Base-by-base conservation (phyloP, 2,113 vertebrate genomes). In the Smithornis capensis region DNA sequence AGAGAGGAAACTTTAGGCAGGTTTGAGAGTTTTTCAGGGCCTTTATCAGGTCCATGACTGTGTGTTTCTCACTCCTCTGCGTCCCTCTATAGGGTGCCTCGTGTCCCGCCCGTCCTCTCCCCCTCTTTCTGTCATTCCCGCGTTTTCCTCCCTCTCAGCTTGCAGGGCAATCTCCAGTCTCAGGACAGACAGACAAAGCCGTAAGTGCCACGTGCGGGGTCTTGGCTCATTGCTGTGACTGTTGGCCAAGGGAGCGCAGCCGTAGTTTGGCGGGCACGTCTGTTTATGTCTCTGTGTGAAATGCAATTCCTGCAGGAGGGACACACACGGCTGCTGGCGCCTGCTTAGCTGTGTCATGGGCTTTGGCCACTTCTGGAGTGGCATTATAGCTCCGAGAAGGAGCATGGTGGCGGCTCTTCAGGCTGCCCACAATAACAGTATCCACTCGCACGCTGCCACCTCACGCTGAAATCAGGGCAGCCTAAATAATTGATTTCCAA, bases 401-500 rank as follows among this genome's bases (percentile, higher is more conserved):
- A 60, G 89, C 27, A 3, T 0, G 0, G 64, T n/a, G 73, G 68
- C 0, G 5, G 56, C 86, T 83, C 27, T 17, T 35, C 22, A 9
- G 0, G 6, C 56, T 70, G 52, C 44, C 64, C 38, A 1, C 55
- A 10, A 3, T 19, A 42, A 18, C 42, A 2, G 47, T 23, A 14
- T 31, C 74, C 5, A 0, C 64, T 12, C 62, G 9, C 52, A 1
- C 13, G 1, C 25, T 38, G 50, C 63, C 47, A 63, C 71, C 63
- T 93, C 27, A 1, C 3, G 0, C 19, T 25, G 84, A 91, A 93
- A 96, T 92, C 89, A 93, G 91, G 89, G 92, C 92, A 92, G 89
- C 83, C 89, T 92, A 78, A 95, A 95, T 95, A 91, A 94, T 88
- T 94, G 92, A 96, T 95, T 92, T 89, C 83, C 2, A 12, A 84